phyloP scores from a whole-genome alignment of 2,113 vertebrate genomes.

The Bos indicus region DNA sequence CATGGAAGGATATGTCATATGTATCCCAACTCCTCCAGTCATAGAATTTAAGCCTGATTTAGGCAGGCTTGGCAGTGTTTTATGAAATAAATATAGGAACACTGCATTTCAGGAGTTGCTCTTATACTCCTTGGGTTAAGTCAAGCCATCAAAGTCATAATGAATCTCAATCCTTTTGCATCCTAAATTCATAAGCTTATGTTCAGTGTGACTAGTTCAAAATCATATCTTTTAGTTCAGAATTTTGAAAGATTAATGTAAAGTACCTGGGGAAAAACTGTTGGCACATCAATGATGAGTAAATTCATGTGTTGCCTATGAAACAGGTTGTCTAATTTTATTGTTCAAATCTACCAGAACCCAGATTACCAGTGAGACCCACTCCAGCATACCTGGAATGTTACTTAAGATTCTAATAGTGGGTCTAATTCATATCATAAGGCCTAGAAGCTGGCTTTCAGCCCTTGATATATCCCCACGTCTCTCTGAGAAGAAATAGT shows the following conservation, averaged over 20 bases:
- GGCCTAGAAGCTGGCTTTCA: neutral
- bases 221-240: slow-evolving; percentile 1
- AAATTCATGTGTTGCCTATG: slow-evolving; percentile 23
- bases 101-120: neutral
- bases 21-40: neutral
- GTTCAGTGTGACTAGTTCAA: slow-evolving; percentile 21
- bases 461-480: neutral
- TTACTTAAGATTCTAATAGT: slow-evolving; percentile 12
- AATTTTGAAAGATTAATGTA: slow-evolving; percentile 52
- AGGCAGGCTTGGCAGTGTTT: neutral
- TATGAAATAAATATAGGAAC: neutral
- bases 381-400: neutral
- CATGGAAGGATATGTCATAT: neutral
- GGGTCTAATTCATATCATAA: neutral
- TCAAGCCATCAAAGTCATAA: slow-evolving; percentile 21
- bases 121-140: neutral
- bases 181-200: slow-evolving; percentile 11
- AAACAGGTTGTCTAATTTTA: slow-evolving; percentile 29
- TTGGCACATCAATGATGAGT: slow-evolving; percentile 1
- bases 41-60: neutral
- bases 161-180: neutral
- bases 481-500: neutral
- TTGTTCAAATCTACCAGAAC: neutral
- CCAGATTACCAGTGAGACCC: neutral
- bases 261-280: slow-evolving; percentile 16